These are phyloP conservation scores for Hartigia nigra DNA, from an alignment of 2,888 invertebrate genomes.

Conservation along the genomic window DNA sequence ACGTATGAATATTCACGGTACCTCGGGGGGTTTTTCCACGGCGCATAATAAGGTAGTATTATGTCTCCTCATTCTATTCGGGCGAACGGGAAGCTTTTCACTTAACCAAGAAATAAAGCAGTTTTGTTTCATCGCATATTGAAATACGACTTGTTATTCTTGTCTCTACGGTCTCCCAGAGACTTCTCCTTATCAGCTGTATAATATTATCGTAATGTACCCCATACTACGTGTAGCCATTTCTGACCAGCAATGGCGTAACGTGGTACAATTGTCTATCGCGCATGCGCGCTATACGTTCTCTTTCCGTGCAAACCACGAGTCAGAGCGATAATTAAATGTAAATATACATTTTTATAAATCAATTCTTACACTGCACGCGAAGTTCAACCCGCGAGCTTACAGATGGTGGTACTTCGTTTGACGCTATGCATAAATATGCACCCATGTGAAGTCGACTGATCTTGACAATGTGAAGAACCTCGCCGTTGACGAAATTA, in stretches of 20 bases:
- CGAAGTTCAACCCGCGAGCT: conserved; percentile 68
- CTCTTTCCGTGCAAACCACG: neutral
- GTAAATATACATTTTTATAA: neutral
- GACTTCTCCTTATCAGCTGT: neutral
- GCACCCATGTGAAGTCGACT: conserved; percentile 93
- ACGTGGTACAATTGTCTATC: neutral
- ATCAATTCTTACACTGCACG: conserved; percentile 58
- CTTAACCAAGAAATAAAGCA: neutral
- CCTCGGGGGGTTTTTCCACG: neutral
- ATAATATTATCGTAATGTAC: neutral
- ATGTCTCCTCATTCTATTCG: neutral
- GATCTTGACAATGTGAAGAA: conserved; percentile 86
- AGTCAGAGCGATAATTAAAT: neutral
- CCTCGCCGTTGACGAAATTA: conserved; percentile 88
- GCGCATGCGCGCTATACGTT: neutral
- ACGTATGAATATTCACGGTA: conserved; percentile 12
- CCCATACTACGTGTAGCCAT: neutral
- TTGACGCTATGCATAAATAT: conserved; percentile 92
- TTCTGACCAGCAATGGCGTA: neutral
- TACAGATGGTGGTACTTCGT: conserved; percentile 91
- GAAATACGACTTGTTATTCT: neutral
- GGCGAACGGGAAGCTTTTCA: neutral
- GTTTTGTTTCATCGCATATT: neutral
- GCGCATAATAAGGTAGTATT: conserved; percentile 1
- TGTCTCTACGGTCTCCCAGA: neutral